Base-by-base conservation (phyloP, 37 sponge, comb jelly and placozoan species). In the Bolinopsis microptera region DNA sequence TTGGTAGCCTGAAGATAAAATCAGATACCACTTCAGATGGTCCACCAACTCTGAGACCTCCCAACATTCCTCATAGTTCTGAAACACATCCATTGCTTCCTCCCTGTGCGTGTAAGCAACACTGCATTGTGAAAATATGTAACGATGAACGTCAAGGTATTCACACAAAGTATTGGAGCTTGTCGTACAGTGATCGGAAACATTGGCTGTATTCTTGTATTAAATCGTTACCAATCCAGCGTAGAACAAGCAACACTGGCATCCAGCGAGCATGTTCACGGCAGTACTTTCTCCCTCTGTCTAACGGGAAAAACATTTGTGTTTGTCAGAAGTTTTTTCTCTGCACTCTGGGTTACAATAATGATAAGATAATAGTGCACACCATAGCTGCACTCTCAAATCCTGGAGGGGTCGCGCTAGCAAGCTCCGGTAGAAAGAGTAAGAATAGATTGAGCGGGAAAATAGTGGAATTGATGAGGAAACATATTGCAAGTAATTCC, bases 271-370 rank as follows among this genome's bases (percentile, higher is more conserved):
- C 26, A 2, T 70, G 74, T 26, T n/a, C 74, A 2, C 25, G 74
- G 26, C 30, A 22, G 3, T 70, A 70, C 74, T 70, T 70, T n/a
- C 21, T 70, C 26, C 25, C 28, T 24, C 28, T 28, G 25, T 22
- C 74, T 70, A 2, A n/a, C 24, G 74, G 74, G 21, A 2, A 70
- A 5, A 70, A 70, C 74, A 22, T 70, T 1, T 22, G 74, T 26
- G 74, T 70, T 22, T 70, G 74, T 70, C 26, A n/a, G 74, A 70
- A 70, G 74, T 70, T 70, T n/a, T 70, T 70, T n/a, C 74, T 70
- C 28, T n/a, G 28, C 26, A 70, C 74, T 24, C 74, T 70, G 26
- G 74, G 74, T 2, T 70, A 70, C 74, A 70, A 22, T n/a, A 70
- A 26, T 70, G 74, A 70, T n/a, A 70, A 70, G 30, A 26, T 70